Evolutionary conservation across 1,140 invertebrate species (phyloP).

Genomic region (Camponotus vicinus): DNA sequence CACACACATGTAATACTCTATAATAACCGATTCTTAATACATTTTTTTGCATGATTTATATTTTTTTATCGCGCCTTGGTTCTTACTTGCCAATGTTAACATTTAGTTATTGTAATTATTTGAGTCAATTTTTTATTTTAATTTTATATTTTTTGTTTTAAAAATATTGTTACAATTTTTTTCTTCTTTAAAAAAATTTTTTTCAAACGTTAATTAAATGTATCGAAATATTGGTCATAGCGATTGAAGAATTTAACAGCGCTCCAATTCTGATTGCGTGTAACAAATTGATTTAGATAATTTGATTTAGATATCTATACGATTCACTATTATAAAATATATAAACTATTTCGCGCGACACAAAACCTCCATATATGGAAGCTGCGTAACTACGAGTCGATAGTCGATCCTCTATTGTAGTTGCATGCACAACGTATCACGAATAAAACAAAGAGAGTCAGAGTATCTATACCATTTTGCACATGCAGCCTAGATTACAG

Average conservation of each 20-base stretch:
- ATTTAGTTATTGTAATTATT: too few relatives aligned
- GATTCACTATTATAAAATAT: constrained; percentile 8
- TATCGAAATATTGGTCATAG: neutral
- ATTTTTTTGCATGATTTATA: too few relatives aligned
- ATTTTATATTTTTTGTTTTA: neutral
- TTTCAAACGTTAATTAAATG: neutral
- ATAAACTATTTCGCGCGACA: neutral
- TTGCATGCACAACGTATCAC: constrained; percentile 13
- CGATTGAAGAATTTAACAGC: constrained; percentile 13
- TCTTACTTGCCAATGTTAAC: too few relatives aligned
- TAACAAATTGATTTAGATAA: constrained; percentile 3
- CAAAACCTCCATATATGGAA: neutral
- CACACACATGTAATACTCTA: neutral
- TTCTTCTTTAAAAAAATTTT: neutral
- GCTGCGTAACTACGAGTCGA: constrained; percentile 46
- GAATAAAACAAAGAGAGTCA: constrained; percentile 30
- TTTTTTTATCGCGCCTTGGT: neutral
- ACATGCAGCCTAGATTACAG: constrained; percentile 54
- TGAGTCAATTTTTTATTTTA: too few relatives aligned
- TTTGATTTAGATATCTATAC: neutral
- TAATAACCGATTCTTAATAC: neutral
- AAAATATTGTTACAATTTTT: neutral
- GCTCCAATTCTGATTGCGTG: neutral
- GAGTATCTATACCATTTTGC: constrained; percentile 10
- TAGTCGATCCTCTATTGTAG: constrained; percentile 43